Conservation (phyloP, 2,113 vertebrate species). For the Amphiprion ocellaris region DNA sequence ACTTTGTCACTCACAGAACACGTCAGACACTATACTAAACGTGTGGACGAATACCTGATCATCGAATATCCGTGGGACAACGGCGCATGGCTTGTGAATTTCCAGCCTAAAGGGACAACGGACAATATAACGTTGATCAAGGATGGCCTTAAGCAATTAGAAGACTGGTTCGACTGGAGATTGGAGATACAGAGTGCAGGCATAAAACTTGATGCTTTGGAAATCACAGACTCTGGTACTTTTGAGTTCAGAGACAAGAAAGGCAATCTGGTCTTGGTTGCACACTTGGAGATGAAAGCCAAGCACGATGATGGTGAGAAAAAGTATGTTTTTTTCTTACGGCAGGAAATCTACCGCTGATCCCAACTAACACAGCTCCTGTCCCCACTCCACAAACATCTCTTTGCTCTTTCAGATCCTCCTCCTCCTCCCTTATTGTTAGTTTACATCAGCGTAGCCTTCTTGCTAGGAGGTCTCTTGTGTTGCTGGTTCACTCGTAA, state of each 20-base stretch:
- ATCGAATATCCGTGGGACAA: rapidly evolving
- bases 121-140: not conserved
- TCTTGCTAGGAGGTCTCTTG: not conserved
- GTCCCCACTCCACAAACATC: not conserved
- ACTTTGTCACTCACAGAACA: conserved; percentile 48
- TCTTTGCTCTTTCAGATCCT: not conserved
- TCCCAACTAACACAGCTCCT: not conserved
- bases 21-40: rapidly evolving
- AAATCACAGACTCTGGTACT: conserved; percentile 9
- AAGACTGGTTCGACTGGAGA: not conserved
- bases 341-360: not conserved
- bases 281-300: not conserved
- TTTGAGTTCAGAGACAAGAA: conserved; percentile 50
- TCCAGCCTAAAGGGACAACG: rapidly evolving
- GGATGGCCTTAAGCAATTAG: rapidly evolving
- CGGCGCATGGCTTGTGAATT: conserved; percentile 9
- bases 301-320: conserved; percentile 31
- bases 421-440: too few species aligned
- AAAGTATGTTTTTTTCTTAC: not conserved
- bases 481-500: conserved; percentile 28
- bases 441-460: too few species aligned
- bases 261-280: conserved; percentile 23
- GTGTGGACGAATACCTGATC: rapidly evolving
- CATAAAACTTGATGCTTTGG: not conserved
- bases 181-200: rapidly evolving